phyloP scores from a whole-genome alignment of 2,113 vertebrate genomes.

The Neotoma lepida region DNA sequence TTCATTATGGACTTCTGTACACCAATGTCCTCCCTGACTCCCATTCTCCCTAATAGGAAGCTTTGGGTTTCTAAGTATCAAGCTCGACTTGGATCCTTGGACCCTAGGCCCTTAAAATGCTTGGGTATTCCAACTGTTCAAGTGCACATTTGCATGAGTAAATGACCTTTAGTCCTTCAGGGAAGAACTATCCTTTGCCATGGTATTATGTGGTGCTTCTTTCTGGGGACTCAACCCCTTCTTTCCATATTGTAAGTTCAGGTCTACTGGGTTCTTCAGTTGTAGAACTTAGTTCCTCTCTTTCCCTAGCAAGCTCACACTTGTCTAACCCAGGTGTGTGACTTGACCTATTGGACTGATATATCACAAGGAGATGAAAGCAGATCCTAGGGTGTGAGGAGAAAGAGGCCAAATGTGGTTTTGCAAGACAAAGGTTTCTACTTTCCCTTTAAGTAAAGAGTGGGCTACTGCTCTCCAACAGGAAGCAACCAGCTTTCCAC shows the following conservation, averaged over 20 bases:
- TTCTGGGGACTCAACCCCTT: neutral
- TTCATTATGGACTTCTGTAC: neutral
- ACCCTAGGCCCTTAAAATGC: neutral
- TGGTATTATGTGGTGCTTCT: neutral
- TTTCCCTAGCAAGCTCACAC: neutral
- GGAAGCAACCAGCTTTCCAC: neutral
- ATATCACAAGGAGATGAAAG: neutral
- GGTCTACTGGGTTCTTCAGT: neutral
- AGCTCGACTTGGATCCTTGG: neutral
- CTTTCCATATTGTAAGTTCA: neutral
- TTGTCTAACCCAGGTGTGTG: neutral
- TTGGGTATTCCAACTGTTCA: neutral
- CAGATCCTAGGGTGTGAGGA: too few species aligned
- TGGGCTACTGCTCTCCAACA: neutral
- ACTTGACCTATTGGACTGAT: neutral
- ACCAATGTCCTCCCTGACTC: neutral
- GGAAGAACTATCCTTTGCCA: neutral
- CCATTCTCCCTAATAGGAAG: neutral
- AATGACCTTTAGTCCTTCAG: neutral
- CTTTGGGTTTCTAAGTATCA: neutral
- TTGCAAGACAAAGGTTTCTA: constrained; percentile 11
- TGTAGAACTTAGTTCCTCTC: neutral
- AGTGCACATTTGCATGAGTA: neutral
- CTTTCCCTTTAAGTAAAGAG: neutral
- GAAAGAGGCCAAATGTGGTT: neutral